These are phyloP conservation scores for Caenorhabditis wallacei DNA, from an alignment of 2,888 invertebrate species.

Conservation along the genomic window DNA sequence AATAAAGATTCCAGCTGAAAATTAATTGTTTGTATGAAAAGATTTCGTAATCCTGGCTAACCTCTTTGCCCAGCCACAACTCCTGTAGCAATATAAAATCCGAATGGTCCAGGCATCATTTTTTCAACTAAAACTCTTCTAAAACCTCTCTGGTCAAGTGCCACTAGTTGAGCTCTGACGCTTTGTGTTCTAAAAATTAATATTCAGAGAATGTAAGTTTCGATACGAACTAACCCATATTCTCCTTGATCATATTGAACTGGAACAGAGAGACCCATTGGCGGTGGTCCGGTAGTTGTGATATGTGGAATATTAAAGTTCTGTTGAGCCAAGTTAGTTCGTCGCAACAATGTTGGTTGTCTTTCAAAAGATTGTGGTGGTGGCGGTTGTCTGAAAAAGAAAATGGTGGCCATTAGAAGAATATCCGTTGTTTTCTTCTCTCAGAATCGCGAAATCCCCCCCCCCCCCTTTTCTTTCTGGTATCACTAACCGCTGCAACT, in stretches of 20 bases:
- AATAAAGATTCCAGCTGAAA: constrained; percentile 76
- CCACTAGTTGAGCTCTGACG: constrained; percentile 74
- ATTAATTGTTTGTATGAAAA: neutral
- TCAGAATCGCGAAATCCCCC: constrained; percentile 41
- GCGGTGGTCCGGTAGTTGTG: constrained; percentile 50
- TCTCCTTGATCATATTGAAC: constrained; percentile 55
- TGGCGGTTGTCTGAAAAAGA: constrained; percentile 51
- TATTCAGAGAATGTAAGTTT: neutral
- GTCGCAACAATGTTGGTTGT: constrained; percentile 54
- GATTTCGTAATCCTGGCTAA: constrained; percentile 41
- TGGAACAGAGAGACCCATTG: constrained; percentile 39
- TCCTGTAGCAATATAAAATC: constrained; percentile 79
- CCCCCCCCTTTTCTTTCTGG: neutral
- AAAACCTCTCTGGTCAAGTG: constrained; percentile 75
- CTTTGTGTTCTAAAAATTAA: constrained; percentile 53
- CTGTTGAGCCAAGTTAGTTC: constrained; percentile 44
- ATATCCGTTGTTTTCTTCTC: constrained; percentile 22
- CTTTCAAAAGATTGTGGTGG: constrained; percentile 55
- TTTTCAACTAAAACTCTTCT: constrained; percentile 75
- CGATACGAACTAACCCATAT: constrained; percentile 55
- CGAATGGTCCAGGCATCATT: constrained; percentile 78
- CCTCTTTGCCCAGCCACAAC: constrained; percentile 76
- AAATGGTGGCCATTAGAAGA: constrained; percentile 18
- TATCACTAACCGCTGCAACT: constrained; percentile 53
- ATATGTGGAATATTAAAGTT: constrained; percentile 56